A percentile compares a stretch with the other conserved stretches of the same genome.
Conservation (phyloP, 2,113 vertebrate species). For the Python bivittatus region DNA sequence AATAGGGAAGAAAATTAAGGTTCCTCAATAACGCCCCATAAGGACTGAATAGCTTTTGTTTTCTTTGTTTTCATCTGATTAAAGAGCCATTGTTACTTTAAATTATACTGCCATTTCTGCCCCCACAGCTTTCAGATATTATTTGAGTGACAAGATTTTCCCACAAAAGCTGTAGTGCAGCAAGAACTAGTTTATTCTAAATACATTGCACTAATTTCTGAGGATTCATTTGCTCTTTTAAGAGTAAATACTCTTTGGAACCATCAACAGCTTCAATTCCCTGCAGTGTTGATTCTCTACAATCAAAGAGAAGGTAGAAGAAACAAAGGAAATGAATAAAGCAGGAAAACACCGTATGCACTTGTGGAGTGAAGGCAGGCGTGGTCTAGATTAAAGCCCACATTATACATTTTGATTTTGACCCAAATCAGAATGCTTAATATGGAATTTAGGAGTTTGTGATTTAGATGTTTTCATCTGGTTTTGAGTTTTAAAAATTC, state of each 20-base stretch:
- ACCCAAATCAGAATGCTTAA: neutral
- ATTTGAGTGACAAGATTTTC: conserved; percentile 42
- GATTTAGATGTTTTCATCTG: neutral
- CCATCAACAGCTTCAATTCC: conserved; percentile 26
- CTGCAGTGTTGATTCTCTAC: conserved; percentile 13
- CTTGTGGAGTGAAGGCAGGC: neutral
- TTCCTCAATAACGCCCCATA: conserved; percentile 51
- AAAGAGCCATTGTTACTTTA: conserved; percentile 50
- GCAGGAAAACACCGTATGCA: neutral
- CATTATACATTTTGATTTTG: neutral
- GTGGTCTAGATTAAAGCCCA: neutral
- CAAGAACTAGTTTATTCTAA: conserved; percentile 52
- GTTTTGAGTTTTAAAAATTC: neutral
- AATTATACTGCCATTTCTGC: conserved; percentile 41
- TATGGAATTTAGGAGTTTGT: neutral
- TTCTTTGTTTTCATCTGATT: conserved; percentile 7
- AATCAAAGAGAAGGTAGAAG: neutral
- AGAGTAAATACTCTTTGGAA: conserved; percentile 57
- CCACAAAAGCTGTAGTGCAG: conserved; percentile 34
- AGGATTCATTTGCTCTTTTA: conserved; percentile 33
- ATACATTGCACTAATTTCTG: conserved; percentile 58
- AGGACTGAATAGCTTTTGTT: conserved; percentile 19
- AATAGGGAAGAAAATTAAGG: conserved; percentile 46
- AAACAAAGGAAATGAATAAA: neutral
- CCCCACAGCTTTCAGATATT: conserved; percentile 47